Evolutionary conservation across 2,888 invertebrate species (phyloP).

Genomic region (Zonitis immaculata): DNA sequence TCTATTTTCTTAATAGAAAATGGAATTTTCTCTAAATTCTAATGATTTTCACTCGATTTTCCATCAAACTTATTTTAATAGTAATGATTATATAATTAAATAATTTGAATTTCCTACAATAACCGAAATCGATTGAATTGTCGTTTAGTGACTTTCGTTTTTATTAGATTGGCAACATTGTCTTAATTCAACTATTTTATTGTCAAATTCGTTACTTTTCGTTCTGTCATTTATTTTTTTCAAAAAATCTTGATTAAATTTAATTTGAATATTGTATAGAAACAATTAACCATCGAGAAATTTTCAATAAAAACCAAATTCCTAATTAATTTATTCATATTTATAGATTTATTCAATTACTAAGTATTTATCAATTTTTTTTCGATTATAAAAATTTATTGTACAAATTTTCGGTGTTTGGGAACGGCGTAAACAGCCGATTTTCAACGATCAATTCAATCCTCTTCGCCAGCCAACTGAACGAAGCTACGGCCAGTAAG

Average conservation of each 20-base stretch:
- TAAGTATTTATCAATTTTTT: background rate
- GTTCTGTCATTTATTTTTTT: slow-evolving; percentile 8
- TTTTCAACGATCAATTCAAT: slow-evolving; percentile 20
- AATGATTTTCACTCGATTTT: too few species aligned
- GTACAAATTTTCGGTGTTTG: background rate
- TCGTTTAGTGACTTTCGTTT: slow-evolving; percentile 4
- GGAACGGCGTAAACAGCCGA: slow-evolving; percentile 15
- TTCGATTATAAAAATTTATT: slow-evolving; percentile 6
- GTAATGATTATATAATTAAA: too few species aligned
- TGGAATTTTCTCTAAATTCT: too few species aligned
- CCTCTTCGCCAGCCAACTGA: slow-evolving; percentile 50
- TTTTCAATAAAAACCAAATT: background rate
- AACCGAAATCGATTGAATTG: slow-evolving; percentile 11
- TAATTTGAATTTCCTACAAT: slow-evolving; percentile 15
- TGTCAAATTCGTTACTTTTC: slow-evolving; percentile 15
- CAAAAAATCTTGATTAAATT: background rate
- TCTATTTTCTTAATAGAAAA: too few species aligned
- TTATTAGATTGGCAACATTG: slow-evolving; percentile 5
- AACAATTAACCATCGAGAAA: too few species aligned
- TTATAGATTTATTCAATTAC: background rate
- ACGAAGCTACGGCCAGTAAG: slow-evolving; percentile 53
- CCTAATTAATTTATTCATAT: background rate
- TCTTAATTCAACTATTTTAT: slow-evolving; percentile 10
- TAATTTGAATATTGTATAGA: background rate
- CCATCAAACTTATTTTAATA: too few species aligned